A percentile compares a stretch with the other conserved stretches of the same genome.
phyloP scores from a whole-genome alignment of 1,140 invertebrate genomes.

The Apis laboriosa region DNA sequence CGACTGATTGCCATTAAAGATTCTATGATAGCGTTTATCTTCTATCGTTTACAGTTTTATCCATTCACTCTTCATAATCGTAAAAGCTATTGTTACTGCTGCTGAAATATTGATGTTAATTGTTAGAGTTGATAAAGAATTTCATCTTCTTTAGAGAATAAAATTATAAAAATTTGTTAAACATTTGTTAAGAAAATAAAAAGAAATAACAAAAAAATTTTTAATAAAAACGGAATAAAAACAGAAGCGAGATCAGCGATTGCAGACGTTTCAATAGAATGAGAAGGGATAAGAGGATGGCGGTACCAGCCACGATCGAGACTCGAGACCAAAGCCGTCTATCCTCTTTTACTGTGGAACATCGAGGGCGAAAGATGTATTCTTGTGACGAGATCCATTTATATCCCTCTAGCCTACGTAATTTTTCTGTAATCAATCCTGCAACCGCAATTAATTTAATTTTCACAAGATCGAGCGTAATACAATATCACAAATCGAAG shows the following conservation, averaged over 20 bases:
- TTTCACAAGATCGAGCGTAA: not conserved
- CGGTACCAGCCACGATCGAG: constrained; percentile 76
- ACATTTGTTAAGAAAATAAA: fast-evolving
- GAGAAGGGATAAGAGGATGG: constrained; percentile 77
- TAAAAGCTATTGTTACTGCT: not conserved
- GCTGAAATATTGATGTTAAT: not conserved
- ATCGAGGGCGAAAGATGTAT: constrained; percentile 29
- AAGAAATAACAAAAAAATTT: not conserved
- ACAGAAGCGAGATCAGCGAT: constrained; percentile 49
- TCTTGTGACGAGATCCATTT: constrained; percentile 41
- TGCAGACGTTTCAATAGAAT: constrained; percentile 61
- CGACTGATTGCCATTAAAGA: constrained; percentile 1
- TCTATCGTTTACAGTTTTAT: not conserved
- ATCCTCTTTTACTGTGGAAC: constrained; percentile 62
- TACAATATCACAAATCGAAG: not conserved
- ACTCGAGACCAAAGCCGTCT: constrained; percentile 69
- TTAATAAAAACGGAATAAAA: not conserved
- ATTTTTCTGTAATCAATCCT: constrained; percentile 21
- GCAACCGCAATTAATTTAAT: not conserved
- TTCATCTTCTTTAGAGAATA: not conserved
- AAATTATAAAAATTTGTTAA: no score
- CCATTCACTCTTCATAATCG: not conserved
- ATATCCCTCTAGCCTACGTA: constrained; percentile 5
- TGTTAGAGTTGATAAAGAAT: not conserved
- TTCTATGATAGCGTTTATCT: not conserved